phyloP scores from a whole-genome alignment of 2,113 vertebrate genomes.

The Australoheros scitulus region DNA sequence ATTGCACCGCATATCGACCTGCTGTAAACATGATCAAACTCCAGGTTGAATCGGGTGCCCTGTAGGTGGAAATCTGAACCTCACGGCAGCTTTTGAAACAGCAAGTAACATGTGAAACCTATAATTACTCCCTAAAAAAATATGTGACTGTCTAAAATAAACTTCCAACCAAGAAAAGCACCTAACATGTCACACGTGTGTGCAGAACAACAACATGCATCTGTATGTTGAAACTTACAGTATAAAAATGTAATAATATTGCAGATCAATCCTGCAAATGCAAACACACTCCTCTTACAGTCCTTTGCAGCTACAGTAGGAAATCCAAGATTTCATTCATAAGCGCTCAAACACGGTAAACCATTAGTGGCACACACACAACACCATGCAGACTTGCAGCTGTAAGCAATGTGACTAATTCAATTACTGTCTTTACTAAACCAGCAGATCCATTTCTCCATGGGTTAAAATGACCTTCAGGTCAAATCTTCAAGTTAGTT shows the following conservation, averaged over 20 bases:
- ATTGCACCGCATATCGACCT: not conserved
- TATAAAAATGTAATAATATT: not conserved
- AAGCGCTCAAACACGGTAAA: conserved; percentile 19
- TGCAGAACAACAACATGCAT: conserved; percentile 53
- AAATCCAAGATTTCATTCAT: conserved; percentile 2
- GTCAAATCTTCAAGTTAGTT: conserved; percentile 33
- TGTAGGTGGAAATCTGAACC: conserved; percentile 15
- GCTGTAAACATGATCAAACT: conserved; percentile 4
- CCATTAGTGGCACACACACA: conserved; percentile 61
- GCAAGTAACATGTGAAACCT: conserved; percentile 33
- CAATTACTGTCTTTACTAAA: not conserved
- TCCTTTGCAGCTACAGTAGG: not conserved
- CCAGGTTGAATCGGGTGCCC: not conserved
- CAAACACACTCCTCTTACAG: not conserved
- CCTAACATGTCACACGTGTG: conserved; percentile 17
- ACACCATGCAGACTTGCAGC: conserved; percentile 64
- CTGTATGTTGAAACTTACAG: conserved; percentile 1
- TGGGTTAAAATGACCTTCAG: not conserved
- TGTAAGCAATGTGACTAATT: conserved; percentile 8
- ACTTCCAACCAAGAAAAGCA: conserved; percentile 10
- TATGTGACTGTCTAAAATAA: conserved; percentile 34
- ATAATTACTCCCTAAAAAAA: conserved; percentile 39
- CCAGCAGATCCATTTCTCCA: not conserved
- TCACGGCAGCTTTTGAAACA: conserved; percentile 14
- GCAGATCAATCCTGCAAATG: not conserved